phyloP scores from a whole-genome alignment of 1,140 invertebrate species.

The Tachypleus tridentatus region DNA sequence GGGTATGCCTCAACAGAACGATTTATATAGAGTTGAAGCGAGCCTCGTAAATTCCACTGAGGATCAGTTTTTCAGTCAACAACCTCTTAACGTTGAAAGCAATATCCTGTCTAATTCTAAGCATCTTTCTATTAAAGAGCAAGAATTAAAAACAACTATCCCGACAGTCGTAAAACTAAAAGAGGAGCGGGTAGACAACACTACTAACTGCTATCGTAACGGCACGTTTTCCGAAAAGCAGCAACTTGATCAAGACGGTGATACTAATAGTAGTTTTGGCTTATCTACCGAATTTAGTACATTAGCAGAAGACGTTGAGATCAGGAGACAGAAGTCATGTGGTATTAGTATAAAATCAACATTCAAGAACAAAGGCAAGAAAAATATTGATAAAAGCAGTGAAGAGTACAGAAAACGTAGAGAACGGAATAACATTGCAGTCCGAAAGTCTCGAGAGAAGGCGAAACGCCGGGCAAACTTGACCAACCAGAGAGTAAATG shows the following conservation, averaged over 20 bases:
- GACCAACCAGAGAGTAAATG: slow-evolving; percentile 86
- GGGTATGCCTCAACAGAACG: too few species aligned
- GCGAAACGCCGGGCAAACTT: slow-evolving; percentile 86
- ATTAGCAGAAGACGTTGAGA: not conserved
- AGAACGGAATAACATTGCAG: slow-evolving; percentile 93
- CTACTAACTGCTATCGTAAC: slow-evolving; percentile 19
- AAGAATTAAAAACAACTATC: too few species aligned
- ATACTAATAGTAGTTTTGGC: not conserved
- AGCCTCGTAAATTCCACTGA: too few species aligned
- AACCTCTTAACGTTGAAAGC: too few species aligned
- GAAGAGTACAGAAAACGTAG: slow-evolving; percentile 84
- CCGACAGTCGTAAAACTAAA: too few species aligned
- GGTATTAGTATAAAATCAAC: not conserved
- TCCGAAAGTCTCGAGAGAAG: slow-evolving; percentile 90
- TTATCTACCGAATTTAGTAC: slow-evolving; percentile 5
- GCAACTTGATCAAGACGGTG: slow-evolving; percentile 1
- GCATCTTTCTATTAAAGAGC: too few species aligned
- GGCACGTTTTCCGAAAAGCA: not conserved
- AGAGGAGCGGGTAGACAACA: slow-evolving; percentile 13
- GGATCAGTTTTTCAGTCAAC: too few species aligned
- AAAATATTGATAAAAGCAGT: slow-evolving; percentile 64
- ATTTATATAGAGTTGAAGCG: too few species aligned
- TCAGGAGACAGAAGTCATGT: not conserved
- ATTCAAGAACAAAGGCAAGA: slow-evolving; percentile 17
- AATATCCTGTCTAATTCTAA: too few species aligned